Percentiles rank a stretch among this genome's conserved stretches.
Conservation (phyloP, 1,140 invertebrate genomes). For the Pseudomyrmex gracilis region DNA sequence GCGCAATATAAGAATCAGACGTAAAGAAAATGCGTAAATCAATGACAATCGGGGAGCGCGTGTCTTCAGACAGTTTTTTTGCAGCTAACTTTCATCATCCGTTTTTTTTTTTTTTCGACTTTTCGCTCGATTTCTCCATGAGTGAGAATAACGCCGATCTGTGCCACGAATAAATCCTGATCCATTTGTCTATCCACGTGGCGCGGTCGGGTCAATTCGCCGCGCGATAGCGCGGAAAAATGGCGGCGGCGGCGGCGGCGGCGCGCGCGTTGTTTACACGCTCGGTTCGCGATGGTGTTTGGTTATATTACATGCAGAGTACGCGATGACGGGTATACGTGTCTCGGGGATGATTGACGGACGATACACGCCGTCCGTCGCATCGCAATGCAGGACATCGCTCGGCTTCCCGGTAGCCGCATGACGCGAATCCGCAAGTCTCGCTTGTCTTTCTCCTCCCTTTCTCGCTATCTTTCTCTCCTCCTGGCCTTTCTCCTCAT, state of each 20-base stretch:
- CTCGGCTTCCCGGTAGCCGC: constrained; percentile 82
- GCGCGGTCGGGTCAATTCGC: constrained; percentile 45
- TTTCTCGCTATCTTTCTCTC: constrained; percentile 21
- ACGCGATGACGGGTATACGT: constrained; percentile 79
- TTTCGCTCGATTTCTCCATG: neutral
- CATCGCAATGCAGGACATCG: constrained; percentile 83
- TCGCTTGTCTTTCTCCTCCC: constrained; percentile 38
- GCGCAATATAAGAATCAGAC: neutral
- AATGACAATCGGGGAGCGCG: neutral
- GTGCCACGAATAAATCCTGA: constrained; percentile 53
- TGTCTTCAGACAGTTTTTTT: neutral
- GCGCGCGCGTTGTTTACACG: constrained; percentile 71
- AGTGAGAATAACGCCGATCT: neutral
- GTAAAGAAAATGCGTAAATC: neutral
- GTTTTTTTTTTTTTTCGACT: neutral
- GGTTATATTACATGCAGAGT: constrained; percentile 80
- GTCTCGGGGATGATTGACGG: constrained; percentile 82
- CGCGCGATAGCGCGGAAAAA: constrained; percentile 52
- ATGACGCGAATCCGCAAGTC: constrained; percentile 83
- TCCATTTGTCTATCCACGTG: constrained; percentile 54
- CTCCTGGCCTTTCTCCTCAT: neutral
- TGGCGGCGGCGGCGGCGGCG: constrained; percentile 26
- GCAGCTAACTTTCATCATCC: neutral
- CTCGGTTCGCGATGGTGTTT: constrained; percentile 65
- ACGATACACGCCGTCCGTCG: constrained; percentile 73